Evolutionary conservation across 2,888 invertebrate species (phyloP), one percentile per base, ranked within the genome.

Genomic region (Crossocerus cetratus): DNA sequence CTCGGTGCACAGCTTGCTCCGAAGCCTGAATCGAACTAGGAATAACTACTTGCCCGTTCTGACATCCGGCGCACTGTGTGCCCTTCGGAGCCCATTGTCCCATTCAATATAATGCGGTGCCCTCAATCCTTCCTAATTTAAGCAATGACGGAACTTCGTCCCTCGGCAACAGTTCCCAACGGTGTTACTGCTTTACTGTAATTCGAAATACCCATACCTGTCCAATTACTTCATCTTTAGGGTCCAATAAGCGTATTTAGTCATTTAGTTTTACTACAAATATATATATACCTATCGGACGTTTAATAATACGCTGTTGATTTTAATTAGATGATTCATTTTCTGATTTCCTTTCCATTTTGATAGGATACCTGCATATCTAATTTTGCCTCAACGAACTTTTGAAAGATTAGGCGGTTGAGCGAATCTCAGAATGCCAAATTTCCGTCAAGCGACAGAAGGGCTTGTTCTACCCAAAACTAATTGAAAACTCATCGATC

Each of bases 401-500:
- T 32, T 32, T 32, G 2, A 8, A 5, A 5, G 2, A 2, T 8
- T 8, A 8, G 2, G 8, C 23, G 2, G 8, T 32, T 32, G 23
- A 8, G 23, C 8, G 8, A 65, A 73, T 73, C 67, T 69, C 72
- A 62, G 66, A 45, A 64, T 57, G 69, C 72, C 75, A 81, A 81
- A 82, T 81, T 82, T 81, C 82, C 79, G 69, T 56, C 69, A 64
- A 66, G 58, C 57, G 69, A 71, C n/a, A n/a, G n/a, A n/a, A n/a
- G n/a, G 76, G 74, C 14, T 14, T 45, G 73, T 68, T 81, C 82
- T 81, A 81, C 82, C 82, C 82, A 82, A 81, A 81, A 77, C 82
- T 81, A 81, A 81, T 81, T 82, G 81, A 81, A 81, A 81, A 81
- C 82, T 82, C 82, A 81, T 82, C 81, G 81, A 76, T 81, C 77